A percentile compares a stretch with the other conserved stretches of the same genome.
Evolutionary conservation across 2,797 vertebrate genomes (phyloP).

Genomic region (Brachyalestes nurse): DNA sequence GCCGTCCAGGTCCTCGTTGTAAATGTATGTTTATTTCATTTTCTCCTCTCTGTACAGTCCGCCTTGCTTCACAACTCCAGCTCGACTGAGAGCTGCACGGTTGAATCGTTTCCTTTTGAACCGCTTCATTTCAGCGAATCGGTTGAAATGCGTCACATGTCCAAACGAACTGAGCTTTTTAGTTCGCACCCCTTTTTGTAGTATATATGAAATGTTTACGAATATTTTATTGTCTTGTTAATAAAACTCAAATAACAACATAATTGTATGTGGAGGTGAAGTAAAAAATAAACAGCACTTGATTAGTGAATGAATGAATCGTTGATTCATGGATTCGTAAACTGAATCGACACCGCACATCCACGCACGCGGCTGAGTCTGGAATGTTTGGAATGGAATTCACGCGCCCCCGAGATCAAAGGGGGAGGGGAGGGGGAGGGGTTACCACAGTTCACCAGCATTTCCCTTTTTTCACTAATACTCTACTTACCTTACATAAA

Average conservation of each 20-base stretch:
- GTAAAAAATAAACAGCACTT: background rate
- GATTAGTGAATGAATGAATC: background rate
- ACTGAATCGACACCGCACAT: background rate
- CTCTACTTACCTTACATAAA: background rate
- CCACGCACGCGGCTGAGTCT: background rate
- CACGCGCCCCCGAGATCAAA: conserved; percentile 1
- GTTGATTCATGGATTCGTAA: background rate
- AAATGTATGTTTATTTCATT: background rate
- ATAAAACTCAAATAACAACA: background rate
- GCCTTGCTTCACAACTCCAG: background rate
- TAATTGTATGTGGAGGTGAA: background rate
- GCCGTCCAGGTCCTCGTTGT: background rate
- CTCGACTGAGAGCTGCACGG: background rate
- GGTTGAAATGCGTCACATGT: background rate
- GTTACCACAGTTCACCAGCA: background rate
- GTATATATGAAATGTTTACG: no score
- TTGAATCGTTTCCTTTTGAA: background rate
- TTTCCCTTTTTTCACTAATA: background rate
- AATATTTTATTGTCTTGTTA: no score
- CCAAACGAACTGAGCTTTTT: background rate
- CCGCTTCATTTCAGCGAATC: background rate
- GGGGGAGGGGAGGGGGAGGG: background rate
- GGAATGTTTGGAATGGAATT: conserved; percentile 31
- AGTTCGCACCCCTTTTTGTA: background rate
- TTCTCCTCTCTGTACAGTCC: background rate